Percentiles rank a stretch among this genome's conserved stretches.
Conservation (phyloP, 1,140 invertebrate species). For the Cataglyphis hispanica region DNA sequence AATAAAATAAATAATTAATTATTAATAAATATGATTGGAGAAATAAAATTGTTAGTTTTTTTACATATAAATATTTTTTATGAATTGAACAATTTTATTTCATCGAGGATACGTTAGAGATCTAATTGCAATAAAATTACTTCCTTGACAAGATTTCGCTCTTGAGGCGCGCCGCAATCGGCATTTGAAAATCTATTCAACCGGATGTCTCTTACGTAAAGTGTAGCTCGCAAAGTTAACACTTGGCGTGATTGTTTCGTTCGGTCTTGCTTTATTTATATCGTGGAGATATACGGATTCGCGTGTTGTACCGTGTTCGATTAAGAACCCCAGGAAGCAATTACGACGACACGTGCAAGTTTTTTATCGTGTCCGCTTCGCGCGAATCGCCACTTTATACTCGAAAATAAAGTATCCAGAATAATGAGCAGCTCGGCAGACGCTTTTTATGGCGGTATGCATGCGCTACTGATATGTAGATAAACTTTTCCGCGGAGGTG, state of each 20-base stretch:
- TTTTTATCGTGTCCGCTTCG: slow-evolving; percentile 10
- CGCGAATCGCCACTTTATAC: background rate
- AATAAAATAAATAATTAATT: too few relatives aligned
- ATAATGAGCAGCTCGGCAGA: background rate
- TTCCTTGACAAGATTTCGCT: slow-evolving; percentile 43
- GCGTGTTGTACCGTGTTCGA: slow-evolving; percentile 30
- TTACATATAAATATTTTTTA: too few relatives aligned
- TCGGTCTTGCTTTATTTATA: slow-evolving; percentile 29
- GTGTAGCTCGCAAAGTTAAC: slow-evolving; percentile 14
- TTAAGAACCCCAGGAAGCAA: slow-evolving; percentile 64
- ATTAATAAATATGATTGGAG: too few relatives aligned
- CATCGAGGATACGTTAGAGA: background rate
- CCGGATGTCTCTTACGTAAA: slow-evolving; percentile 70
- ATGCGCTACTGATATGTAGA: background rate
- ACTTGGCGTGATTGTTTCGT: background rate
- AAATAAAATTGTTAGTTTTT: too few relatives aligned
- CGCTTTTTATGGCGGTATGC: slow-evolving; percentile 2
- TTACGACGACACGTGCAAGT: slow-evolving; percentile 57
- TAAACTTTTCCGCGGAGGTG: background rate
- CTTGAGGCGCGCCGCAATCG: background rate
- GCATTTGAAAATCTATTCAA: slow-evolving; percentile 62
- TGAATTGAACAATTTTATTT: slow-evolving; percentile 9
- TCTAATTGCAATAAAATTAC: slow-evolving; percentile 38
- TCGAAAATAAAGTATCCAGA: background rate
- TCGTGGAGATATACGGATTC: slow-evolving; percentile 20